Conservation (phyloP, 2,888 invertebrate genomes). For the Cantharis nigra region DNA sequence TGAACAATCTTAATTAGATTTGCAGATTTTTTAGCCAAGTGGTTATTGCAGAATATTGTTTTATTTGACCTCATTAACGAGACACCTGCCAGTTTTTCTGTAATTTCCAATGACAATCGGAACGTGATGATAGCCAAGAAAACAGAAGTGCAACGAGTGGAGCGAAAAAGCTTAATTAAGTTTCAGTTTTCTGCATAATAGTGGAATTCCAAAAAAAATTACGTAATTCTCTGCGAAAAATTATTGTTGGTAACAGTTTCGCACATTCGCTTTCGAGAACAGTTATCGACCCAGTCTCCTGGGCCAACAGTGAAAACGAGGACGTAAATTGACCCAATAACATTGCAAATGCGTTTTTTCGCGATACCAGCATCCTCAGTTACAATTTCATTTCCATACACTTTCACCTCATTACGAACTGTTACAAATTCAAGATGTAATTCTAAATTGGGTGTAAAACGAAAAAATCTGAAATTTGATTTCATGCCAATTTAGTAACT, state of each 20-base stretch:
- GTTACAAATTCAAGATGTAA: background rate
- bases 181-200: background rate
- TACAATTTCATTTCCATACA: background rate
- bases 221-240: background rate
- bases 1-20: background rate
- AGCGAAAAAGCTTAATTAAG: background rate
- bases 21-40: background rate
- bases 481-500: background rate
- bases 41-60: background rate
- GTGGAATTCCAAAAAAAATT: background rate
- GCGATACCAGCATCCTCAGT: background rate
- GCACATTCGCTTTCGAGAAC: conserved; percentile 30
- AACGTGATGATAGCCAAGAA: background rate
- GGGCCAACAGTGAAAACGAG: conserved; percentile 41
- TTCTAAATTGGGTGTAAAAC: background rate
- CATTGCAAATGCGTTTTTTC: conserved; percentile 11
- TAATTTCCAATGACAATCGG: background rate
- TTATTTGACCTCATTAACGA: background rate
- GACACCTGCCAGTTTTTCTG: background rate
- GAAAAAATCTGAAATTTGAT: background rate
- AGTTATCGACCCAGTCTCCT: conserved; percentile 29
- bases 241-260: conserved; percentile 4
- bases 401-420: background rate
- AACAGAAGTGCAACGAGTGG: background rate
- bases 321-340: conserved; percentile 43